A percentile compares a stretch with the other conserved stretches of the same genome.
These are phyloP conservation scores for Probaryconus sp. DNA, from an alignment of 1,140 invertebrate genomes.

Conservation along the genomic window DNA sequence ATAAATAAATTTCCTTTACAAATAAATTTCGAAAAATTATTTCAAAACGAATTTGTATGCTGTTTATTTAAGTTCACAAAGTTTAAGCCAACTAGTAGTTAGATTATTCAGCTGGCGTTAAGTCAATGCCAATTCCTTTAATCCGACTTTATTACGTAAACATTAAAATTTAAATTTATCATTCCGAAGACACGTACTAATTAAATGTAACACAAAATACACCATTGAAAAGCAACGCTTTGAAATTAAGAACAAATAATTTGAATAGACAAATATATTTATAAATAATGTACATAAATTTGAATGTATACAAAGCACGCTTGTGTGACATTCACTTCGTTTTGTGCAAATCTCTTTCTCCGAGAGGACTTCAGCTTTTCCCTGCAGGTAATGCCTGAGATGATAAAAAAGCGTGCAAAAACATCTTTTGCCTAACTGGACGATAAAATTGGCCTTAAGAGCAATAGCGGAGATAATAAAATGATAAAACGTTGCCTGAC, in stretches of 20 bases:
- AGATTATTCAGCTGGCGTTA: too few relatives aligned
- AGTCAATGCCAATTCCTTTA: too few relatives aligned
- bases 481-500: slow-evolving; percentile 47
- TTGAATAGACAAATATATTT: slow-evolving; percentile 53
- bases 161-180: too few relatives aligned
- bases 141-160: too few relatives aligned
- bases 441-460: slow-evolving; percentile 39
- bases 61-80: too few relatives aligned
- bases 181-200: too few relatives aligned
- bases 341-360: slow-evolving; percentile 21
- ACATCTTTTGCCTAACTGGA: slow-evolving; percentile 36
- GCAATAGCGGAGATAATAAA: slow-evolving; percentile 54
- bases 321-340: slow-evolving; percentile 44
- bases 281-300: slow-evolving; percentile 59
- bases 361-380: slow-evolving; percentile 16
- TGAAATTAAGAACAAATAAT: too few relatives aligned
- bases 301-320: slow-evolving; percentile 46
- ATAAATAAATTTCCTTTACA: slow-evolving; percentile 18
- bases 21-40: slow-evolving; percentile 18
- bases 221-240: too few relatives aligned
- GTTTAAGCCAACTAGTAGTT: too few relatives aligned
- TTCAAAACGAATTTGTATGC: too few relatives aligned
- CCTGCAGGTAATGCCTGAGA: slow-evolving; percentile 16
- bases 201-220: too few relatives aligned
- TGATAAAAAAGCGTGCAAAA: slow-evolving; percentile 33